Evolutionary conservation across 2,113 vertebrate species (phyloP).

Genomic region (Phyllostomus discolor): DNA sequence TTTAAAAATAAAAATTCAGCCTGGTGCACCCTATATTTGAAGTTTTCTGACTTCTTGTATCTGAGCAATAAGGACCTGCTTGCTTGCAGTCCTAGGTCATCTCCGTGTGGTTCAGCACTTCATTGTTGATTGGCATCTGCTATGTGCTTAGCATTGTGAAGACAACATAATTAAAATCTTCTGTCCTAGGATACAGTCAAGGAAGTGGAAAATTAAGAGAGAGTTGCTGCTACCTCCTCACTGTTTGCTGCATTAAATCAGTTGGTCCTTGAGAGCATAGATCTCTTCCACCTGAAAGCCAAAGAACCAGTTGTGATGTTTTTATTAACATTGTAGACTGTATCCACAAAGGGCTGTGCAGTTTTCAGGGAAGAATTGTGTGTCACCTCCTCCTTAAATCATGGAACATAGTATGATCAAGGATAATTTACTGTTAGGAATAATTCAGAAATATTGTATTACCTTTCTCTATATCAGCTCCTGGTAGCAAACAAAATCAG

Average conservation of each 20-base stretch:
- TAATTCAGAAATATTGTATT: neutral
- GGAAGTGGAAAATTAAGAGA: neutral
- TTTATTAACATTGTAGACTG: neutral
- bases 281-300: neutral
- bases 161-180: neutral
- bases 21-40: neutral
- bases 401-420: neutral
- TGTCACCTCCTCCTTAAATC: neutral
- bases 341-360: neutral
- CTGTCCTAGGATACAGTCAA: neutral
- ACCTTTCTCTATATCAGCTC: neutral
- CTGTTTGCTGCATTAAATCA: neutral
- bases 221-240: neutral
- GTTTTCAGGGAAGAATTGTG: neutral
- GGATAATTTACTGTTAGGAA: neutral
- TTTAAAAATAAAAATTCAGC: neutral
- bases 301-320: neutral
- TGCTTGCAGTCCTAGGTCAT: neutral
- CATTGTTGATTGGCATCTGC: neutral
- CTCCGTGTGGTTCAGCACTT: fast-evolving
- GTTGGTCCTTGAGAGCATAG: neutral
- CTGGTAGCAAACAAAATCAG: neutral
- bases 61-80: too few relatives aligned
- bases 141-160: fast-evolving
- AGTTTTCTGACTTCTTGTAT: fast-evolving